Percentiles rank a stretch among this genome's conserved stretches.
Conservation (phyloP, 2,797 vertebrate species). For the Mycteria americana region DNA sequence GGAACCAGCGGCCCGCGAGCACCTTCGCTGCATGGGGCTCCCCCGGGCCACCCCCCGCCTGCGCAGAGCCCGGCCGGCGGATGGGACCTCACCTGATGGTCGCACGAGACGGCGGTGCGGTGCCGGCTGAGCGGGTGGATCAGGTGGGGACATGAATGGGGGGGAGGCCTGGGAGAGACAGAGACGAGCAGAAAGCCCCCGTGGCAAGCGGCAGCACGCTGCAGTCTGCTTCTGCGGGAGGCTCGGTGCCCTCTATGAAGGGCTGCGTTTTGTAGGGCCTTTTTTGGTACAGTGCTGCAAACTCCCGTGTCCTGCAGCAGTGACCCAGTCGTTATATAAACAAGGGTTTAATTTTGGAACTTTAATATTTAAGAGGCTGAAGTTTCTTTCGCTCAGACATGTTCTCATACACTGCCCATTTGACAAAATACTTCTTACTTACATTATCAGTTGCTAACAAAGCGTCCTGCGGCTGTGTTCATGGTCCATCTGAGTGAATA, state of each 20-base stretch:
- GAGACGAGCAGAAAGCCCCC: background rate
- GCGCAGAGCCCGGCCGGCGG: background rate
- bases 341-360: conserved; percentile 81
- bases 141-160: accelerated
- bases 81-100: background rate
- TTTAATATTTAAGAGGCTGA: conserved; percentile 84
- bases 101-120: accelerated
- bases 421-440: background rate
- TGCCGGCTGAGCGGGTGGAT: background rate
- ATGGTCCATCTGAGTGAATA: accelerated
- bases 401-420: background rate
- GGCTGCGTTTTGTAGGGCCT: background rate
- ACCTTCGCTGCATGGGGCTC: background rate
- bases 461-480: background rate
- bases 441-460: accelerated
- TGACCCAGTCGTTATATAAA: conserved; percentile 47
- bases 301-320: background rate
- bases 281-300: background rate
- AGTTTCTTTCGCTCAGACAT: background rate
- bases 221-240: background rate
- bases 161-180: background rate
- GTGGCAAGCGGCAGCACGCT: accelerated
- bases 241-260: background rate
- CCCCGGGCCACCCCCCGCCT: background rate
- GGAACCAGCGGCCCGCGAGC: background rate